Conservation (phyloP, 2,888 invertebrate species). For the Operophtera brumata region DNA sequence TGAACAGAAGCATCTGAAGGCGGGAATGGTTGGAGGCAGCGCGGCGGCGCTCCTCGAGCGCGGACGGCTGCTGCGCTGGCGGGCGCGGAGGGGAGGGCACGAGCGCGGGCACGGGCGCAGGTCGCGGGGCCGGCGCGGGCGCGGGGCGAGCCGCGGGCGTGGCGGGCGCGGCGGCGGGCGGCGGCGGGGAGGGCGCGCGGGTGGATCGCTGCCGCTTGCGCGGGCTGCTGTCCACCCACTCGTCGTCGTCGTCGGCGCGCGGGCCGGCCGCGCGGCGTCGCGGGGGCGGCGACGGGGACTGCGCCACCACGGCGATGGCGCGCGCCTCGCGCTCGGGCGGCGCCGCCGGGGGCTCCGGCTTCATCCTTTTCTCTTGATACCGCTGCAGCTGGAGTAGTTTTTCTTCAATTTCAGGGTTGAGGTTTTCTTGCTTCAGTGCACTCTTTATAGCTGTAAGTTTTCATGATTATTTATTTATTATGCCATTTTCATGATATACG, state of each 20-base stretch:
- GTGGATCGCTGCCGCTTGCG: slow-evolving; percentile 51
- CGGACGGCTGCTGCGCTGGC: slow-evolving; percentile 39
- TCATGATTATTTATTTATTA: background rate
- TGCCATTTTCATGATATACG: background rate
- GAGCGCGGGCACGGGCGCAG: slow-evolving; percentile 35
- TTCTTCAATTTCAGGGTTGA: slow-evolving; percentile 95
- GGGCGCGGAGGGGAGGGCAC: slow-evolving; percentile 26
- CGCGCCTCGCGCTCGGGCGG: slow-evolving; percentile 62
- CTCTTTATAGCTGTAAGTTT: slow-evolving; percentile 89
- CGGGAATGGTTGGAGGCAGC: slow-evolving; percentile 80
- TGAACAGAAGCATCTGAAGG: slow-evolving; percentile 88
- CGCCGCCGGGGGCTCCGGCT: slow-evolving; percentile 66
- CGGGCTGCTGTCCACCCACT: slow-evolving; percentile 68
- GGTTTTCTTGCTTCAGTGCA: slow-evolving; percentile 94
- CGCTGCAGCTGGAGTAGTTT: slow-evolving; percentile 93
- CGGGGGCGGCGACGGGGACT: slow-evolving; percentile 51
- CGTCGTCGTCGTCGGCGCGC: slow-evolving; percentile 68
- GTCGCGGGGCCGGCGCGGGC: slow-evolving; percentile 16
- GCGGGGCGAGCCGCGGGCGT: slow-evolving; percentile 38
- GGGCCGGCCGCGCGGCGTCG: slow-evolving; percentile 56
- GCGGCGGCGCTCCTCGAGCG: slow-evolving; percentile 74
- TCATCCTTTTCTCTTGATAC: slow-evolving; percentile 90
- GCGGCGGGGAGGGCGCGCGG: slow-evolving; percentile 31
- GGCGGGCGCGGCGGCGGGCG: slow-evolving; percentile 44
- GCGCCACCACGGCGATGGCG: slow-evolving; percentile 49